Conservation (phyloP, 2,797 vertebrate species). For the Typhlichthys eigenmanni region DNA sequence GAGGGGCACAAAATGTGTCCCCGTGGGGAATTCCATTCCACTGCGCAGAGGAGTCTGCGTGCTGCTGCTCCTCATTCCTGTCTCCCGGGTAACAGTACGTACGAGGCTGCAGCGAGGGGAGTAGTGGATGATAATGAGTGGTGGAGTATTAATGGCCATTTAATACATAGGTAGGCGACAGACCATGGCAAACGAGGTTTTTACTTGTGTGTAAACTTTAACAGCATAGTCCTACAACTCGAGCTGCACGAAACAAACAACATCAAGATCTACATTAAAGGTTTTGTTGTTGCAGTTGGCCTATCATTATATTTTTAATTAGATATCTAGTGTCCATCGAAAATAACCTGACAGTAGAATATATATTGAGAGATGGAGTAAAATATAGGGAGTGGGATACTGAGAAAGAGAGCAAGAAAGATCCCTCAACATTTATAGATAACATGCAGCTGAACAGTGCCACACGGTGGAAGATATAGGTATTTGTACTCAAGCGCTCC, state of each 20-base stretch:
- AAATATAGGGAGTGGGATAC: background rate
- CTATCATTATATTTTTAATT: background rate
- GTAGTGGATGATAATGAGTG: background rate
- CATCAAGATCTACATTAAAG: too few species aligned
- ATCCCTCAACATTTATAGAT: background rate
- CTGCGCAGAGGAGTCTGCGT: slow-evolving; percentile 91
- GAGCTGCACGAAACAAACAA: too few species aligned
- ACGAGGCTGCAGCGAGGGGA: slow-evolving; percentile 58
- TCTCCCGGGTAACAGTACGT: slow-evolving; percentile 88
- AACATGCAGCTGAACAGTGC: slow-evolving; percentile 38
- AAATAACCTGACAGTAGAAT: background rate
- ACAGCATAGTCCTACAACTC: too few species aligned
- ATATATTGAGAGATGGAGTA: background rate
- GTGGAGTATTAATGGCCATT: background rate
- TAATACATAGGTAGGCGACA: too few species aligned
- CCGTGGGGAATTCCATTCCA: slow-evolving; percentile 83
- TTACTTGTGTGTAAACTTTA: too few species aligned
- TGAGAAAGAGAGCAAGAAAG: background rate
- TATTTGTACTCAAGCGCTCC: slow-evolving; percentile 39
- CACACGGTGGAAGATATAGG: slow-evolving; percentile 42
- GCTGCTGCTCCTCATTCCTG: slow-evolving; percentile 83
- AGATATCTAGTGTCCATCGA: background rate
- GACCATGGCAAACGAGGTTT: too few species aligned
- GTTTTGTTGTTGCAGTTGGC: background rate
- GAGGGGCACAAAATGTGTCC: slow-evolving; percentile 85